Base-by-base conservation (phyloP, 2,797 vertebrate genomes). In the Phalanger gymnotis region DNA sequence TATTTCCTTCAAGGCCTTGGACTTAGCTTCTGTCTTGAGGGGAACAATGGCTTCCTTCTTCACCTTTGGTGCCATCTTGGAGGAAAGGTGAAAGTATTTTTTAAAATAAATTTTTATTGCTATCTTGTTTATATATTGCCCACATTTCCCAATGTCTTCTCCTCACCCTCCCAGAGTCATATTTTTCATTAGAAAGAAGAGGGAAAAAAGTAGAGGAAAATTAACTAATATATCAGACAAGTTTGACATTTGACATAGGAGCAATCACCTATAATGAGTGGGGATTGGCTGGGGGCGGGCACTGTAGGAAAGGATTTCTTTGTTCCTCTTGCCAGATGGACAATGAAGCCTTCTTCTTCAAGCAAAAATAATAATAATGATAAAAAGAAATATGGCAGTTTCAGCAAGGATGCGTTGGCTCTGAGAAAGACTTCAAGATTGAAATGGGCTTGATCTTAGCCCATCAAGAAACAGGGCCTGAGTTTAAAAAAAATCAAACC, bases 401-500 rank as follows among this genome's bases (percentile, higher is more conserved):
- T 81, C 6, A 40, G 10, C 27, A 27, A 27, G 47, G 22, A 19
- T 0, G 22, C 3, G 3, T 81, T 81, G 40, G 7, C 22, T 81
- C 22, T 81, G 40, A 81, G 73, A 81, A 47, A 4, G 73, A 81
- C 22, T 10, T 27, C 27, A 22, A 81, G 40, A 81, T 47, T 14
- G 22, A 81, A 40, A 47, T 47, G 95, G 16, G 16, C 30, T 56
- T 94, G 16, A 47, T 95, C 93, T 95, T 56, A 89, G 22, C 28
- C 95, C 81, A 92, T 81, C 31, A 90, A 97, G 13, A 93, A 92
- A 91, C 22, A 89, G 4, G 5, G 40, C 25, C 40, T 90, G 54
- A 93, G 90, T 56, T 58, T 5, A 61, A n/a, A 91, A 31, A 51
- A 87, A 87, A 27, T 87, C 40, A 87, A 51, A 81, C 22, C 10